Conservation (phyloP, 2,113 vertebrate genomes). For the Lepus timidus region DNA sequence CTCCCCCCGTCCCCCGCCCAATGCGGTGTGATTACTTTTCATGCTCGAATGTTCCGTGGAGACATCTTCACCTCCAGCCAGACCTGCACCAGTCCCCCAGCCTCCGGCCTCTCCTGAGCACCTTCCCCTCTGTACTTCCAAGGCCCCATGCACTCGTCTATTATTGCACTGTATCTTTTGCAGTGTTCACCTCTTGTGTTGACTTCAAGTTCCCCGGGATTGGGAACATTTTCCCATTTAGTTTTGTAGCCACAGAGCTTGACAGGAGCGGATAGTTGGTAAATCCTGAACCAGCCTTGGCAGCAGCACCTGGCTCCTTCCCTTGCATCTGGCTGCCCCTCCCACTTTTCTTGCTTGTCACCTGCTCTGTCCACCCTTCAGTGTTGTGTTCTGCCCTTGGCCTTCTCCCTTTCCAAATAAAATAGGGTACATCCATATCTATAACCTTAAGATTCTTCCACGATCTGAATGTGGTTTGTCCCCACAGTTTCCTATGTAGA, state of each 20-base stretch:
- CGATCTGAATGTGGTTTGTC: too few species aligned
- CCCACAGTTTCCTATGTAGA: too few species aligned
- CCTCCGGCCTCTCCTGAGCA: not conserved
- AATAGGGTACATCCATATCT: not conserved
- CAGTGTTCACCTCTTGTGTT: not conserved
- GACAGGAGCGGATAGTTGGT: not conserved
- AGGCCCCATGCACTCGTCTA: not conserved
- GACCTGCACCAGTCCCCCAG: not conserved
- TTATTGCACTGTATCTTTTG: not conserved
- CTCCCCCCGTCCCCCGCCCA: not conserved
- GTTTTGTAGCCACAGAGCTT: not conserved
- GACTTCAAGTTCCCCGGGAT: not conserved
- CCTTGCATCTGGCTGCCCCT: not conserved
- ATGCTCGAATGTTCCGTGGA: not conserved
- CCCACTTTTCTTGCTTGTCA: not conserved
- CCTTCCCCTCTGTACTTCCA: not conserved
- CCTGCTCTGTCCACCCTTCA: not conserved
- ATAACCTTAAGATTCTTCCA: not conserved
- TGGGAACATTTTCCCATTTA: not conserved
- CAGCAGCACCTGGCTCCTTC: not conserved
- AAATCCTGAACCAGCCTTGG: not conserved
- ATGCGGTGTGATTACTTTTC: not conserved
- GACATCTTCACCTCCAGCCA: not conserved
- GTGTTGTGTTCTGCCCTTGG: not conserved
- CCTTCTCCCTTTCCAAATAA: not conserved